phyloP scores from a whole-genome alignment of 2,113 vertebrate genomes.

The Labeo rohita region DNA sequence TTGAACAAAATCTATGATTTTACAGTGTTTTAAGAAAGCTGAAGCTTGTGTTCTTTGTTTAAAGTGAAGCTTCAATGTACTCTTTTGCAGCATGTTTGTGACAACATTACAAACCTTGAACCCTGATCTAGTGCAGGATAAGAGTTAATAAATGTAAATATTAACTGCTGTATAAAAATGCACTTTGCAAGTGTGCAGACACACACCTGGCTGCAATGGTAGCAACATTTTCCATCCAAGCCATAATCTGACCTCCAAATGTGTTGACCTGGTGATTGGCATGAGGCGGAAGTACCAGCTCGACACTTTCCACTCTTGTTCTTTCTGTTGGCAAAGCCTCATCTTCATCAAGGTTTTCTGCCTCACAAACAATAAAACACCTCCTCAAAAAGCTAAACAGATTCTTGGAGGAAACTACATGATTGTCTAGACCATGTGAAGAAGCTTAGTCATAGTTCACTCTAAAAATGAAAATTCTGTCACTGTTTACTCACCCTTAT shows the following conservation, averaged over 20 bases:
- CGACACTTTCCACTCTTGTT: constrained; percentile 92
- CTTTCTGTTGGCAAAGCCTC: constrained; percentile 77
- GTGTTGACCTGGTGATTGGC: constrained; percentile 98
- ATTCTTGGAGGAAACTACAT: neutral
- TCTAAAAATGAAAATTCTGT: neutral
- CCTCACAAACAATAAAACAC: constrained; percentile 1
- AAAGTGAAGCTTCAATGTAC: neutral
- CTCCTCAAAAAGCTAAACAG: neutral
- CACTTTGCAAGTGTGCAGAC: neutral
- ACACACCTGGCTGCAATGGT: constrained; percentile 92
- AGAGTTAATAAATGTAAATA: constrained; percentile 37
- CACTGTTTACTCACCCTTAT: neutral
- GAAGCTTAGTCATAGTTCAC: neutral
- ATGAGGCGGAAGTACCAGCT: constrained; percentile 92
- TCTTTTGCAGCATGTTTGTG: neutral
- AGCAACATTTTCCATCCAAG: constrained; percentile 99
- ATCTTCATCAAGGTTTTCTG: constrained; percentile 74
- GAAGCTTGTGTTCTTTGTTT: neutral
- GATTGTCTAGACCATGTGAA: neutral
- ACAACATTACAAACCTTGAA: constrained; percentile 48
- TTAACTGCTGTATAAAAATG: constrained; percentile 43
- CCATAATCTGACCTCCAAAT: constrained; percentile 98
- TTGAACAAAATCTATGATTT: neutral
- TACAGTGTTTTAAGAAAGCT: neutral
- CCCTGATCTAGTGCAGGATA: constrained; percentile 1